These are phyloP conservation scores for Diarsia brunnea DNA, from an alignment of 2,888 invertebrate genomes.

Conservation along the genomic window DNA sequence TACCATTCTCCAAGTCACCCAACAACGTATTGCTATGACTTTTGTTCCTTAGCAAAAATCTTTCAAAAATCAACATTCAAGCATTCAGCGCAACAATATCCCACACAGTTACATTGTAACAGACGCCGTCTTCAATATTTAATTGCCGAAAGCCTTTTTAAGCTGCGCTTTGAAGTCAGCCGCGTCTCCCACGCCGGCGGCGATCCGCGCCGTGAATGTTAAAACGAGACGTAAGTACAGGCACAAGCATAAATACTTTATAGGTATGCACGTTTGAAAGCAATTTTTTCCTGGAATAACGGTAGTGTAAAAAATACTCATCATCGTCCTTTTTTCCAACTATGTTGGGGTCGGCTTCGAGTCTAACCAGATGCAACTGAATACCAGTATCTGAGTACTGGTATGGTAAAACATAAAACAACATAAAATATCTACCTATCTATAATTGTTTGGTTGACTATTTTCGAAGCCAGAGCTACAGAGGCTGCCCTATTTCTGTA, in stretches of 20 bases:
- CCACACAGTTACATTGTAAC: conserved; percentile 50
- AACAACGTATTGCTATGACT: neutral
- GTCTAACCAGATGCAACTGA: no score
- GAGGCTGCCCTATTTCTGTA: no score
- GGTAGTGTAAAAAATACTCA: neutral
- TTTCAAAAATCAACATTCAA: conserved; percentile 3
- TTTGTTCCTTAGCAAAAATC: neutral
- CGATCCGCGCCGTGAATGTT: conserved; percentile 63
- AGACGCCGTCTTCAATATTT: conserved; percentile 71
- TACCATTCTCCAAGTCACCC: neutral
- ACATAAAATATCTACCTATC: neutral
- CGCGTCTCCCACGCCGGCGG: conserved; percentile 48
- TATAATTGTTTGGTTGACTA: neutral
- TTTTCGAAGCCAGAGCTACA: neutral
- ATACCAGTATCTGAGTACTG: no score
- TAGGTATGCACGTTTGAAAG: neutral
- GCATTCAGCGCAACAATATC: conserved; percentile 44
- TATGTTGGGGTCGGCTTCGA: no score
- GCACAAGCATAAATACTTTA: conserved; percentile 1
- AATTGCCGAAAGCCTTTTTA: conserved; percentile 75
- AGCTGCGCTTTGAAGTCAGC: conserved; percentile 70
- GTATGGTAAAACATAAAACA: neutral
- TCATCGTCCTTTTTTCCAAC: no score
- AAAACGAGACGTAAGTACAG: conserved; percentile 46
- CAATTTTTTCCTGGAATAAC: neutral